A percentile compares a stretch with the other conserved stretches of the same genome.
Conservation (phyloP, 2,888 invertebrate genomes). For the Drosophila setosimentum region DNA sequence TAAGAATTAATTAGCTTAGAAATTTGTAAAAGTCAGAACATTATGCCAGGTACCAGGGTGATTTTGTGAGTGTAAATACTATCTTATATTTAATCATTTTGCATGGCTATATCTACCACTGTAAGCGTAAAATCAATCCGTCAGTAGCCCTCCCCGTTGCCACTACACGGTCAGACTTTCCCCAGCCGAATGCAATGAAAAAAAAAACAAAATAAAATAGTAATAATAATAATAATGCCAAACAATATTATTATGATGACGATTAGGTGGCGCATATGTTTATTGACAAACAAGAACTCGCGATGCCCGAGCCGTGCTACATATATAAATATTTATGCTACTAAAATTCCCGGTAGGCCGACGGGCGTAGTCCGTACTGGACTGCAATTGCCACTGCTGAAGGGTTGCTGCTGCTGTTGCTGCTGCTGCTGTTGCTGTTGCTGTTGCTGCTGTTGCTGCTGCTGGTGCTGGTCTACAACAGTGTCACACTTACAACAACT, state of each 20-base stretch:
- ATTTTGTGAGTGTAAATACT: not conserved
- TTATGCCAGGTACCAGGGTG: not conserved
- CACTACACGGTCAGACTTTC: conserved; percentile 4
- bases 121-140: conserved; percentile 19
- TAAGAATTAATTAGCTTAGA: too few relatives aligned
- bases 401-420: not conserved
- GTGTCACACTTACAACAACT: conserved; percentile 41
- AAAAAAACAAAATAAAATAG: not conserved
- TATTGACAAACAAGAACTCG: conserved; percentile 69
- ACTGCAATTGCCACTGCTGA: conserved; percentile 27
- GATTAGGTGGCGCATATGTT: conserved; percentile 80
- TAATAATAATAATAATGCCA: conserved; percentile 44
- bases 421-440: too few relatives aligned
- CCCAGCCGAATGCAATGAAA: not conserved
- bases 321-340: not conserved
- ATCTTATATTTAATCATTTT: not conserved
- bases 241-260: conserved; percentile 66
- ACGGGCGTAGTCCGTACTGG: conserved; percentile 1
- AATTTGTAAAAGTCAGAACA: not conserved
- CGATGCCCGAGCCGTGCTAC: conserved; percentile 7
- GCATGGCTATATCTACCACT: conserved; percentile 11
- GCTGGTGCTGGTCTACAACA: conserved; percentile 27
- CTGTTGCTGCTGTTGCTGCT: not conserved
- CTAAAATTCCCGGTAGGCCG: conserved; percentile 47
- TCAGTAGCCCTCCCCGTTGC: conserved; percentile 3